Evolutionary conservation across 2,113 vertebrate genomes (phyloP), one percentile per base, ranked within the genome.

Genomic region (Festucalex cinctus): DNA sequence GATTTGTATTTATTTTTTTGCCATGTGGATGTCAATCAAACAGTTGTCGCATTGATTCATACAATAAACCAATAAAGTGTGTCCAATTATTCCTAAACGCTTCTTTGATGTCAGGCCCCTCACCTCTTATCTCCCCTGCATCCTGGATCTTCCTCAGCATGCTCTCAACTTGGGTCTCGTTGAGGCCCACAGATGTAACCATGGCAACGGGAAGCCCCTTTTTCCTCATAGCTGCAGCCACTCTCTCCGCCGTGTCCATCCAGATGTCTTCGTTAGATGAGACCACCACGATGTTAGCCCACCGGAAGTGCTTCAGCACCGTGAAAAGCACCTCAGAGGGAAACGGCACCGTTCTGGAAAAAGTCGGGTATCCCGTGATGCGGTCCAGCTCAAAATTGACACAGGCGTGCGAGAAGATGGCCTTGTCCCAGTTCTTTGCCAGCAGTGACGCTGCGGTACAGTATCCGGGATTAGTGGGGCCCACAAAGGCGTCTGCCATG

Each of bases 191-290:
- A 0, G 88, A 79, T 1, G 89, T 85, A 9, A 98, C 89, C 36
- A 96, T 78, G 20, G 88, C 88, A 16, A 96, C 89, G 1, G 91
- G 93, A 66, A 98, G 89, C 9, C 94, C 93, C 0, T 73, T 77
- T 36, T 68, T 93, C 84, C 91, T 91, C 56, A 97, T 88, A 0
- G 91, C 89, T 12, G 80, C 85, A 0, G 94, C 93, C 22, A 95
- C 71, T 68, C 90, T 89, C 16, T 65, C 83, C 2, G 93, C 95
- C 0, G 94, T 93, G 56, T 94, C 92, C 8, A 92, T 80, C 94
- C 95, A 98, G 49, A 96, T 90, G 58, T 94, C 94, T 60, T 96
- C 94, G 0, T 83, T 87, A 53, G 94, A 96, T 10, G 93, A 94
- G 69, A 97, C 88, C 59, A 97, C 93, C 66, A 86, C 94, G 16